phyloP scores from a whole-genome alignment of 2,113 vertebrate genomes.

The Panthera uncia region DNA sequence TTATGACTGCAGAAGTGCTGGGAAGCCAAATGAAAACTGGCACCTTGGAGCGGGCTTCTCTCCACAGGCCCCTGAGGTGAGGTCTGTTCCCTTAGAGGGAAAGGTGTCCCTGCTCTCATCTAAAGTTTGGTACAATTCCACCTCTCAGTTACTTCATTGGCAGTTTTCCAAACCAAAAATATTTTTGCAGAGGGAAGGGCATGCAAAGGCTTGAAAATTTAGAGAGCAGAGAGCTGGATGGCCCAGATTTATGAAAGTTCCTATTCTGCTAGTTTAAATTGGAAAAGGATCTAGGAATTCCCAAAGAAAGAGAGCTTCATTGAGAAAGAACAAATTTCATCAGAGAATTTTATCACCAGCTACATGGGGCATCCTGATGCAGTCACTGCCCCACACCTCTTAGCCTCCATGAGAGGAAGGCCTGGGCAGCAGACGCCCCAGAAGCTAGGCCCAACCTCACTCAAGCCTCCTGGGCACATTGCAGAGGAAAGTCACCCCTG shows the following conservation, averaged over 20 bases:
- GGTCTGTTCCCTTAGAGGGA: not conserved
- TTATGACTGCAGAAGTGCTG: constrained; percentile 55
- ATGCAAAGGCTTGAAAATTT: not conserved
- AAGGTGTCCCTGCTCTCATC: not conserved
- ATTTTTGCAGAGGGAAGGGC: not conserved
- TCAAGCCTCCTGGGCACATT: too few relatives aligned
- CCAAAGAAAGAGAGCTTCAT: not conserved
- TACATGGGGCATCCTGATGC: not conserved
- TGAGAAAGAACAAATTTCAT: not conserved
- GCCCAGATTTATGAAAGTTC: not conserved
- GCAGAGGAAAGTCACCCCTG: not conserved
- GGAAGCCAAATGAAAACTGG: constrained; percentile 29
- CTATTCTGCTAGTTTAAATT: constrained; percentile 18
- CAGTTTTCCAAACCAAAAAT: not conserved
- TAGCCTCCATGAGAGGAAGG: not conserved
- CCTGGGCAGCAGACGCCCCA: too few relatives aligned
- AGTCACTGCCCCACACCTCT: not conserved
- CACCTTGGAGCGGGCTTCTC: not conserved
- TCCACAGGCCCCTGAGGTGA: not conserved
- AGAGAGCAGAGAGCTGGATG: not conserved
- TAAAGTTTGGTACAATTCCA: not conserved
- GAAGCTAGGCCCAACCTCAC: not conserved
- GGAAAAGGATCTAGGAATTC: not conserved
- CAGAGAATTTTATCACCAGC: not conserved
- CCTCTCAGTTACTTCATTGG: not conserved